Conservation (phyloP, 1,140 invertebrate species). For the Hyles vespertilio region DNA sequence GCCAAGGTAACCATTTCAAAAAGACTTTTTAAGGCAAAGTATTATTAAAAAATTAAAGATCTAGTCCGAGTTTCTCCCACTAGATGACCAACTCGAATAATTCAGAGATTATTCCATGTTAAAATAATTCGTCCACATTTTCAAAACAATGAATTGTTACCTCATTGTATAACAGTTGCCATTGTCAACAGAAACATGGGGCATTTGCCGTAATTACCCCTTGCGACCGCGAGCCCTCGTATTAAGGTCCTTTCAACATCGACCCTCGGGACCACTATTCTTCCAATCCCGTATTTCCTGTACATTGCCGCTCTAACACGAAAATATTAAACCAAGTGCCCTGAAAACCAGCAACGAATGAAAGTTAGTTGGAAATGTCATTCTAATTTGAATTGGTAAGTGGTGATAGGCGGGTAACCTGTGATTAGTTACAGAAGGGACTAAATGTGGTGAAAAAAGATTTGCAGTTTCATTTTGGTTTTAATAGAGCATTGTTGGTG, state of each 20-base stretch:
- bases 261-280: conserved; percentile 17
- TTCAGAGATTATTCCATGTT: no score
- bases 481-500: conserved; percentile 26
- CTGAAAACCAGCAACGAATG: conserved; percentile 17
- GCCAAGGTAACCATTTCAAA: no score
- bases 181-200: conserved; percentile 57
- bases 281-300: conserved; percentile 10
- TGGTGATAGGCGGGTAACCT: conserved; percentile 55
- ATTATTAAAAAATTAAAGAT: no score
- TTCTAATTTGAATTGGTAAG: neutral
- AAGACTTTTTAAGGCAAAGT: no score
- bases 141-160: no score
- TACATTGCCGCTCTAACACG: conserved; percentile 28
- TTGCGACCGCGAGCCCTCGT: conserved; percentile 49
- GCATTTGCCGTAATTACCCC: conserved; percentile 69
- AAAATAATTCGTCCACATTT: no score
- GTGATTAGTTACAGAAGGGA: conserved; percentile 66
- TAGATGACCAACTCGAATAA: no score
- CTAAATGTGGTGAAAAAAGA: conserved; percentile 55
- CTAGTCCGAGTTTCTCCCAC: no score
- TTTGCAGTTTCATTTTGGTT: conserved; percentile 31
- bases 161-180: conserved; percentile 19
- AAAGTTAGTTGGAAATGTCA: neutral
- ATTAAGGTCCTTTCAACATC: conserved; percentile 50
- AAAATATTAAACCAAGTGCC: neutral